Base-by-base conservation (phyloP, 2,888 invertebrate genomes). In the Rambutsinella grinnellia region DNA sequence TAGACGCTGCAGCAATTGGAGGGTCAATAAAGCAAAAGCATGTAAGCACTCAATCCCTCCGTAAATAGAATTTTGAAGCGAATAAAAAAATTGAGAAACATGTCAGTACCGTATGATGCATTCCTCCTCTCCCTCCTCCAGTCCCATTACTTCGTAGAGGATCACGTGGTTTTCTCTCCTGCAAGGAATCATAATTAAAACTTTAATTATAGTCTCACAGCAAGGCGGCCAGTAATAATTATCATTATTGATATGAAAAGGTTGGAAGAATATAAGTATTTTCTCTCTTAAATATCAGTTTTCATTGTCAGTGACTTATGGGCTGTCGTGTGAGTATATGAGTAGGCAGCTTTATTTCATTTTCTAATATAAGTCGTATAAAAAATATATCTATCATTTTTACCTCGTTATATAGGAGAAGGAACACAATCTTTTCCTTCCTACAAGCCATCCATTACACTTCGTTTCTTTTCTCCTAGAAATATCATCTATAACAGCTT, bases 91-190 rank as follows among this genome's bases (percentile, higher is more conserved):
- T 56, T 19, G 2, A 51, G 5, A 21, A 21, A 51, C 36, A 13
- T 36, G 36, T 36, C 36, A 27, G 28, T 68, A 58, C 60, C 58
- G 60, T 58, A 56, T 44, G 47, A 58, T 58, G 24, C 13, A 26
- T 13, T 56, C 23, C 49, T 68, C 17, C 21, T 27, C 36, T 23
- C 17, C 51, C 44, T 23, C 28, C 53, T 61, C 53, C 67, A 19
- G 36, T 36, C 6, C 19, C 47, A 63, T 36, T 63, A 19, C 36
- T 36, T 36, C 36, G 19, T 46, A 57, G 47, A 5, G 27, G 28
- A 17, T 71, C 71, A 49, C 71, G 71, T 56, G 63, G 47, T 51
- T 71, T 71, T 23, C 71, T 27, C 51, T 71, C 71, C 71, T 71
- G 58, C 24, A 63, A 65, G 36, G 26, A 36, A 54, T 57, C 46